phyloP scores from a whole-genome alignment of 2,888 invertebrate species.

The Taphrorychus bicolor region DNA sequence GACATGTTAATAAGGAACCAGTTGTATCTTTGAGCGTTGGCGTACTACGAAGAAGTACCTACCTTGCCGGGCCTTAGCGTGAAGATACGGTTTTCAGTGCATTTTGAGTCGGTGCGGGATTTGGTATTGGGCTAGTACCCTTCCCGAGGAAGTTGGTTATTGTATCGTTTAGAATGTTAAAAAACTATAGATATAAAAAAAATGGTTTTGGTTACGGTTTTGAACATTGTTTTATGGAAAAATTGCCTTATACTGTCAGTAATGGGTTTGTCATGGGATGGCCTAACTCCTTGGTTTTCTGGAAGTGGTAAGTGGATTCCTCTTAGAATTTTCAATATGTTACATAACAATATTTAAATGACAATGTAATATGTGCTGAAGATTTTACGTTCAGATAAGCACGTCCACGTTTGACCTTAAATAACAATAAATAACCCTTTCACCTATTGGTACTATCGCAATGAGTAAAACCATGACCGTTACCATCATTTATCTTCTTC shows the following conservation, averaged over 20 bases:
- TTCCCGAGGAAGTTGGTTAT: neutral
- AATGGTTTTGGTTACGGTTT: neutral
- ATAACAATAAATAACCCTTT: neutral
- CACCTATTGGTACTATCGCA: neutral
- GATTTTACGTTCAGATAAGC: neutral
- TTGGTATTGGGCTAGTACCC: too few species aligned
- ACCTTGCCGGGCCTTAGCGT: constrained; percentile 23
- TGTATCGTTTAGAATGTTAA: neutral
- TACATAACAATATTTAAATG: too few species aligned
- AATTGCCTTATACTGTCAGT: neutral
- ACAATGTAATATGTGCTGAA: too few species aligned
- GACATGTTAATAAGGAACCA: constrained; percentile 41
- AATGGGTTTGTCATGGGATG: constrained; percentile 56
- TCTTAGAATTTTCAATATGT: neutral
- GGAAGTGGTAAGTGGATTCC: constrained; percentile 66
- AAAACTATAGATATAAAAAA: too few species aligned
- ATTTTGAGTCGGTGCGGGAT: constrained; percentile 17
- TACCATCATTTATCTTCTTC: too few species aligned
- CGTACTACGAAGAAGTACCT: constrained; percentile 33
- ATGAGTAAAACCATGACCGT: too few species aligned
- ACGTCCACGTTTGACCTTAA: neutral
- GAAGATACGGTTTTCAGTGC: constrained; percentile 22
- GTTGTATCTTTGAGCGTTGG: constrained; percentile 37
- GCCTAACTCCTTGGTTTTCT: constrained; percentile 62
- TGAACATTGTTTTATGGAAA: neutral